phyloP scores from a whole-genome alignment of 2,797 vertebrate genomes.

The Balearica regulorum region DNA sequence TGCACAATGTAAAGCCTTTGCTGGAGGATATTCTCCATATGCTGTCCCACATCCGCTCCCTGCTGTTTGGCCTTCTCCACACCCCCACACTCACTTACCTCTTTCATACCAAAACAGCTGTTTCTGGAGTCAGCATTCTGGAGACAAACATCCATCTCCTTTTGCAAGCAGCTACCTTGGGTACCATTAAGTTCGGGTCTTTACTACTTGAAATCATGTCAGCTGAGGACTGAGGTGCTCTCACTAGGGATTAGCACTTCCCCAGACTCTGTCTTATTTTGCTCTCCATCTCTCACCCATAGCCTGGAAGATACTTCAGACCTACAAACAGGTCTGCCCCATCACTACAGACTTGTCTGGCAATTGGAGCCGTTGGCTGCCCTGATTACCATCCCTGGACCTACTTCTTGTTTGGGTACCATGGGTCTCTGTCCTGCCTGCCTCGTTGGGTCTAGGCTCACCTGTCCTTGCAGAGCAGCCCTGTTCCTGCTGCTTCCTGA shows the following conservation, averaged over 20 bases:
- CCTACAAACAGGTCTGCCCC: neutral
- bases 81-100: neutral
- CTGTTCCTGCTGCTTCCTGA: neutral
- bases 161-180: neutral
- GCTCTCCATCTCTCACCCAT: neutral
- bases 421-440: neutral
- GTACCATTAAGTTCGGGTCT: neutral
- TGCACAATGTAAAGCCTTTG: neutral
- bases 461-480: neutral
- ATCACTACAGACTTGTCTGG: neutral
- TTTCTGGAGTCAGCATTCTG: neutral
- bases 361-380: rapidly evolving
- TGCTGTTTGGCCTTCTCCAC: neutral
- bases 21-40: neutral
- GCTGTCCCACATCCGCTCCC: neutral
- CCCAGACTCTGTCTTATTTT: neutral
- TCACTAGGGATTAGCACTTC: neutral
- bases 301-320: neutral
- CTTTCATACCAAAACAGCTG: neutral
- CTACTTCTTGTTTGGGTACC: neutral
- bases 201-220: neutral
- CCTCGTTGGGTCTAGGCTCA: neutral
- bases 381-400: neutral
- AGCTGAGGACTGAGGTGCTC: neutral
- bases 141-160: neutral